Evolutionary conservation across 1,140 invertebrate species (phyloP).

Genomic region (Drosophila sucinea): DNA sequence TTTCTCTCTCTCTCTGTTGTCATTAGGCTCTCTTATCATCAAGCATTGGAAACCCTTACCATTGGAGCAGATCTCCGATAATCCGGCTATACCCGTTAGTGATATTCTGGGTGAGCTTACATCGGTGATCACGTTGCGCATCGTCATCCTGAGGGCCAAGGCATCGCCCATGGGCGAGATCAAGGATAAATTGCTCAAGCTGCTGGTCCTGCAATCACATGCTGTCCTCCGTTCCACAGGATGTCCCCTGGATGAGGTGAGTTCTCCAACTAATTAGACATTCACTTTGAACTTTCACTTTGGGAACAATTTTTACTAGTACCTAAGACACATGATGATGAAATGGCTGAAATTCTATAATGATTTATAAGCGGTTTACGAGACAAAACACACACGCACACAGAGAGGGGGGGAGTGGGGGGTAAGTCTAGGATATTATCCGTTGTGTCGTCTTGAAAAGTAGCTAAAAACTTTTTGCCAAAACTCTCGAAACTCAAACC

Average conservation of each 20-base stretch:
- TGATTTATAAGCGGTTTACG: constrained; percentile 77
- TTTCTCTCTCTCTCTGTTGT: too few species aligned
- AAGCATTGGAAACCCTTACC: constrained; percentile 97
- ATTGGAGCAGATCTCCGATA: constrained; percentile 95
- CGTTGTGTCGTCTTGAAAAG: constrained; percentile 57
- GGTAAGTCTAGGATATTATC: constrained; percentile 29
- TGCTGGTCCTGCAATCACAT: constrained; percentile 94
- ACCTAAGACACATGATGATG: constrained; percentile 25
- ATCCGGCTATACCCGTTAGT: constrained; percentile 92
- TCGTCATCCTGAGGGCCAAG: constrained; percentile 93
- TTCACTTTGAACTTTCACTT: constrained; percentile 76
- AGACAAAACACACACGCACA: constrained; percentile 14
- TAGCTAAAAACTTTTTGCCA: constrained; percentile 59
- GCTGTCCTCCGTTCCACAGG: constrained; percentile 92
- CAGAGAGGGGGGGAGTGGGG: not conserved
- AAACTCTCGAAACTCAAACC: constrained; percentile 51
- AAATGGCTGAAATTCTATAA: constrained; percentile 70
- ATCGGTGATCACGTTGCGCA: constrained; percentile 94
- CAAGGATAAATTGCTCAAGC: constrained; percentile 95
- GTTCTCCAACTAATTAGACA: constrained; percentile 72
- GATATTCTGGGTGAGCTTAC: constrained; percentile 96
- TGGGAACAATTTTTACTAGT: constrained; percentile 35
- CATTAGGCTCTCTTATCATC: constrained; percentile 92
- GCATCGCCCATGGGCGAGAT: constrained; percentile 92
- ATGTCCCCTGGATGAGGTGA: constrained; percentile 96